Percentiles rank a stretch among this genome's conserved stretches.
These are phyloP conservation scores for Drosophila micromelanica DNA, from an alignment of 1,140 invertebrate genomes.

Conservation along the genomic window DNA sequence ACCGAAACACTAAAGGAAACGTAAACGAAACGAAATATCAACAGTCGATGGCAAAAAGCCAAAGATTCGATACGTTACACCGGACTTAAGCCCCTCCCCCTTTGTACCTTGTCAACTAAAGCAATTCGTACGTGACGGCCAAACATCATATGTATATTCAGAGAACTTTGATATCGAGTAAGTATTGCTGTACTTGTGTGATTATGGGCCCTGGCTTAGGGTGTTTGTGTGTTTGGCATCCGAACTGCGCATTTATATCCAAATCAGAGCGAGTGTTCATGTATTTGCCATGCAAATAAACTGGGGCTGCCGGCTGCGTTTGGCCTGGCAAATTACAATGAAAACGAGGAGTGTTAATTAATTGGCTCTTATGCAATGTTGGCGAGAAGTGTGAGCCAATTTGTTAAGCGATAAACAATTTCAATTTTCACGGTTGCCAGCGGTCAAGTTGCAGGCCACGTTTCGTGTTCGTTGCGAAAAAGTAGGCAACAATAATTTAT, in stretches of 20 bases:
- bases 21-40: slow-evolving; percentile 44
- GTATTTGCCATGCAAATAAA: slow-evolving; percentile 34
- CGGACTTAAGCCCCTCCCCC: slow-evolving; percentile 8
- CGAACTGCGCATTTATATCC: slow-evolving; percentile 20
- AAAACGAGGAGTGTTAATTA: slow-evolving; percentile 38
- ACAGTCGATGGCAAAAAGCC: slow-evolving; percentile 39
- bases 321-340: slow-evolving; percentile 23
- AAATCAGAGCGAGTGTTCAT: background rate
- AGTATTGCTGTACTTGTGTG: slow-evolving; percentile 2
- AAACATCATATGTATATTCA: slow-evolving; percentile 10
- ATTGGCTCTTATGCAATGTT: slow-evolving; percentile 16
- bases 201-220: background rate
- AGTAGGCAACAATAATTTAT: slow-evolving; percentile 70
- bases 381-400: slow-evolving; percentile 7
- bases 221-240: slow-evolving; percentile 26
- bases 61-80: slow-evolving; percentile 48
- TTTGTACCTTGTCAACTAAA: slow-evolving; percentile 11
- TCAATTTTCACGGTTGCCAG: slow-evolving; percentile 12
- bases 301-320: slow-evolving; percentile 17
- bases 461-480: slow-evolving; percentile 12
- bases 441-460: background rate
- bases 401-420: slow-evolving; percentile 38
- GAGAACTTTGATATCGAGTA: slow-evolving; percentile 14
- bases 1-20: slow-evolving; percentile 7
- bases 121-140: slow-evolving; percentile 50